Evolutionary conservation across 2,888 invertebrate genomes (phyloP), one percentile per base, ranked within the genome.

Genomic region (Acrobasis repandana): DNA sequence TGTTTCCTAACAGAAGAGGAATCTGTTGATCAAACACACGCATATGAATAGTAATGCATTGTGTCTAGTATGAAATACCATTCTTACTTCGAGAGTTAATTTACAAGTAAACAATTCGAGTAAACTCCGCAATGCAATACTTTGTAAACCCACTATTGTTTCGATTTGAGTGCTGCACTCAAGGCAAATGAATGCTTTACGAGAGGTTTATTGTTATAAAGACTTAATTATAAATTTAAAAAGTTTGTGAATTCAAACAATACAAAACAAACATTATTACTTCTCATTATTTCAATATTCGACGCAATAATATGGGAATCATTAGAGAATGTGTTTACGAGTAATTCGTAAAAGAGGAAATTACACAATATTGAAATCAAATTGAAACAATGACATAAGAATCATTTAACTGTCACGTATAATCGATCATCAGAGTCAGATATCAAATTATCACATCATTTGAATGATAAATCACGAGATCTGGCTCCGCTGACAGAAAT

Each of bases 11-110:
- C 74, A 70, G 75, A 68, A 67, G 65, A 70, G 78, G 82, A 79
- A 87, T 87, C 77, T 73, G 69, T 78, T 72, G 75, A 77, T 75
- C 71, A 83, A 86, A 88, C 85, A 88, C 82, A 80, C 68, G 68
- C 65, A 72, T 69, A 66, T 64, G 65, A 67, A 75, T 66, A 65
- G 64, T 60, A 66, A 60, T 65, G 69, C 68, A 73, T 75, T 75
- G 74, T 77, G 65, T 54, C 48, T 61, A 64, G 67, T 67, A 58
- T 56, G 62, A 66, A 74, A 76, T 73, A 70, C 74, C 67, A 68
- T 70, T 73, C 69, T 73, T 70, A 69, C 71, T 71, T 68, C 60
- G 63, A 54, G 20, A 48, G 61, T 74, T 63, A 66, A 71, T 74
- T 75, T 69, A 69, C 67, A 71, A 69, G 71, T 67, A 69, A 73